Base-by-base conservation (phyloP, 23 tunicate genomes). In the Halocynthia aurantium region DNA sequence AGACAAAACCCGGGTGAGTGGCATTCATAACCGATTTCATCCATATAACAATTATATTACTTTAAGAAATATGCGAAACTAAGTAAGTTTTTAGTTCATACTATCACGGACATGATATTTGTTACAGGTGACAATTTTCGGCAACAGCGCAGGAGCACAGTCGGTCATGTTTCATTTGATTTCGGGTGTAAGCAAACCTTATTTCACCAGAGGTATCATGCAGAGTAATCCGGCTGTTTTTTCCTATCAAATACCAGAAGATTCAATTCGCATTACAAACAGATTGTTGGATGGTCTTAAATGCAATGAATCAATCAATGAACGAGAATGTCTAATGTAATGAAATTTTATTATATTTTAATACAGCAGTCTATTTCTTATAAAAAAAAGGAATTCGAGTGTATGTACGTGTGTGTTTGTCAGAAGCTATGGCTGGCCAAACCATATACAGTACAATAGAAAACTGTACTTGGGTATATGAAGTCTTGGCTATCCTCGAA, bases 101-200 rank as follows among this genome's bases (percentile, higher is more conserved):
- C 1, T 60, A 60, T 60, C 64, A 31, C 44, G n/a, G n/a, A n/a
- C n/a, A n/a, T n/a, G 10, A 11, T 49, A 17, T 22, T 54, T 10
- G n/a, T 67, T 57, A 51, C 44, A 87, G 93, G 87, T 87, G 44
- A 78, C 95, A n/a, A 67, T 88, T 12, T 78, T 83, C 69, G 95
- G 95, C 10, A 64, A 88, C 51, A 88, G 88, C 53, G 84, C 84
- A 50, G 88, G 88, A 5, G 88, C 64, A 10, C 95, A 88, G 56
- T 88, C 95, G 0, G 81, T 79, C 10, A 88, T 67, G 82, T 52
- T 79, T 19, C 95, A 88, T 58, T 51, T 80, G 19, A 44, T 88
- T 19, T 83, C 95, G 13, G 81, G 66, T 8, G 53, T 65, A 20
- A 87, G 93, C 60, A 72, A 78, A 44, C 83, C 81, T 2, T 72